Conservation (phyloP, 2,113 vertebrate genomes). For the Daboia siamensis region DNA sequence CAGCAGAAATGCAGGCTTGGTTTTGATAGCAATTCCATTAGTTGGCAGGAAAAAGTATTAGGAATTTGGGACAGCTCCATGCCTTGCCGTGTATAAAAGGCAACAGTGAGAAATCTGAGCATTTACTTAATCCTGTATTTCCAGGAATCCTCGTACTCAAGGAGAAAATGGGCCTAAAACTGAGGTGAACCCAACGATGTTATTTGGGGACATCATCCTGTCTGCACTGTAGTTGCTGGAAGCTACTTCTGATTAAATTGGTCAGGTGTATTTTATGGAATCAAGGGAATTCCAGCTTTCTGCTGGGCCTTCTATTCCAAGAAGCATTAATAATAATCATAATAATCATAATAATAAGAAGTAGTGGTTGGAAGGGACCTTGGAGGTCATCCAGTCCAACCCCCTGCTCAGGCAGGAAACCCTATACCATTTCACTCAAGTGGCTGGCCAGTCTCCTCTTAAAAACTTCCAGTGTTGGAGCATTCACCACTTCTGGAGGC, state of each 20-base stretch:
- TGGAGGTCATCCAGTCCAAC: too few species aligned
- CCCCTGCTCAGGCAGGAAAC: too few species aligned
- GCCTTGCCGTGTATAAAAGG: neutral
- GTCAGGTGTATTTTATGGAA: neutral
- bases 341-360: too few species aligned
- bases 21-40: constrained; percentile 2
- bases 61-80: constrained; percentile 1
- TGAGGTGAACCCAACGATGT: neutral
- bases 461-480: too few species aligned
- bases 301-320: neutral
- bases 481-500: too few species aligned
- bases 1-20: neutral
- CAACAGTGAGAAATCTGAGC: neutral
- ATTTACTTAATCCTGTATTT: neutral
- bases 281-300: neutral
- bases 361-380: too few species aligned
- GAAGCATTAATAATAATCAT: neutral
- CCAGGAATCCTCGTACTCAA: neutral
- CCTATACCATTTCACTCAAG: too few species aligned
- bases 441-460: too few species aligned
- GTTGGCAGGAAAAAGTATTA: neutral
- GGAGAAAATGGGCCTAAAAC: neutral
- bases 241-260: neutral
- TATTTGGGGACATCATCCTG: neutral
- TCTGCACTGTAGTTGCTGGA: neutral